Percentiles rank a stretch among this genome's conserved stretches.
Conservation (phyloP, 2,797 vertebrate genomes). For the Botia kubotai region DNA sequence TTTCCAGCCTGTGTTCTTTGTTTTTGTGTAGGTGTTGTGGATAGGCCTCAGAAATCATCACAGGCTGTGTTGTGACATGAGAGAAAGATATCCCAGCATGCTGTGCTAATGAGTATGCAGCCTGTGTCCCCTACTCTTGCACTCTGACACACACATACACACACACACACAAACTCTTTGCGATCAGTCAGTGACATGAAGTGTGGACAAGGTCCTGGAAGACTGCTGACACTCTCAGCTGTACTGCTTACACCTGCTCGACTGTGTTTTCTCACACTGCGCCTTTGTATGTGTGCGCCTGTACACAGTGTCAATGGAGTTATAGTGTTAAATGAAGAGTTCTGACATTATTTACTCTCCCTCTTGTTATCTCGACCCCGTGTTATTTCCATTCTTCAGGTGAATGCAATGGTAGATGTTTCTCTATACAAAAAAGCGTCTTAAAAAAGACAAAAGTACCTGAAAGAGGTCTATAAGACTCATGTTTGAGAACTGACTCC, state of each 20-base stretch:
- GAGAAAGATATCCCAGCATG: conserved; percentile 20
- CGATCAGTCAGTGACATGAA: conserved; percentile 33
- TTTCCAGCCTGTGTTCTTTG: not conserved
- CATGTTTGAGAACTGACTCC: no score
- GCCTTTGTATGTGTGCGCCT: not conserved
- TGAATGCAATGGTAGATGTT: no score
- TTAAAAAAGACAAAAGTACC: no score
- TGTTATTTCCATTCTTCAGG: not conserved
- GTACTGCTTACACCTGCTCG: conserved; percentile 3
- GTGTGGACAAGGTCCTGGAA: conserved; percentile 36
- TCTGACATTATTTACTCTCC: not conserved
- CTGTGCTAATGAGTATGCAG: conserved; percentile 35
- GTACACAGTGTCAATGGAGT: not conserved
- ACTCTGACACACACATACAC: not conserved
- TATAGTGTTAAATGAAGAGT: not conserved
- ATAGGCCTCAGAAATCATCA: conserved; percentile 16
- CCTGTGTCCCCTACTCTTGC: not conserved
- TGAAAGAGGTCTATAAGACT: no score
- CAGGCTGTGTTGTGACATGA: conserved; percentile 19
- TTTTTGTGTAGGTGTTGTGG: conserved; percentile 13
- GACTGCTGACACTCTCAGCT: not conserved
- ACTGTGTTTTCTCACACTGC: not conserved
- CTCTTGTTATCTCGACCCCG: not conserved
- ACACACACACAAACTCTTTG: conserved; percentile 4
- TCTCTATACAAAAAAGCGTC: no score